Evolutionary conservation across 2,797 vertebrate genomes (phyloP).

Genomic region (Rhinatrema bivittatum): DNA sequence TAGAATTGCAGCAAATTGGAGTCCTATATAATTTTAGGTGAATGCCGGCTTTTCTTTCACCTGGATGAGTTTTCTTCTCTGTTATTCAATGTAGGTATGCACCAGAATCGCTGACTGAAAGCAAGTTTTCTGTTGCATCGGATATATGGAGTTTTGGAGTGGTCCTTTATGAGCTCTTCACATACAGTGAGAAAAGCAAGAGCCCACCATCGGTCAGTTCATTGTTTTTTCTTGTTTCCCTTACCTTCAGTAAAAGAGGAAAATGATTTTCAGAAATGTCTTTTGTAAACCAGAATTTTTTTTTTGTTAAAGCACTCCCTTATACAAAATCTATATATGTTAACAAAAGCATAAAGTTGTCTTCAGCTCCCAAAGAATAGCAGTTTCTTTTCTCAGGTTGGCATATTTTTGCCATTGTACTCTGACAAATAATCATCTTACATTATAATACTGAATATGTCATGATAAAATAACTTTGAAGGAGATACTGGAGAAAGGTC

Average conservation of each 20-base stretch:
- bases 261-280: not conserved
- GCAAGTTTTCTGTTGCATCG: constrained; percentile 93
- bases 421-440: too few species aligned
- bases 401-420: too few species aligned
- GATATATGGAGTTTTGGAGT: constrained; percentile 97
- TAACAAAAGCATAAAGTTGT: constrained; percentile 1
- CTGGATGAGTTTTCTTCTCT: too few species aligned
- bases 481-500: too few species aligned
- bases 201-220: constrained; percentile 86
- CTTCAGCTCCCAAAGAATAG: not conserved
- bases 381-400: too few species aligned
- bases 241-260: not conserved
- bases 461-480: too few species aligned
- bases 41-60: not conserved
- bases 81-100: constrained; percentile 82
- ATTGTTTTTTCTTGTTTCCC: not conserved
- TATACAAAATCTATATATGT: too few species aligned
- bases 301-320: not conserved
- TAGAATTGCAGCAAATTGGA: not conserved
- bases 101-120: constrained; percentile 90
- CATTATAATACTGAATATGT: too few species aligned
- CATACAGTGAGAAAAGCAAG: constrained; percentile 87
- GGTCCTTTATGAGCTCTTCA: constrained; percentile 93
- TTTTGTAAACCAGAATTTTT: not conserved
- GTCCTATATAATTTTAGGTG: not conserved